A percentile compares a stretch with the other conserved stretches of the same genome.
Conservation (phyloP, 2,797 vertebrate genomes). For the Phrynocephalus guinanensis region DNA sequence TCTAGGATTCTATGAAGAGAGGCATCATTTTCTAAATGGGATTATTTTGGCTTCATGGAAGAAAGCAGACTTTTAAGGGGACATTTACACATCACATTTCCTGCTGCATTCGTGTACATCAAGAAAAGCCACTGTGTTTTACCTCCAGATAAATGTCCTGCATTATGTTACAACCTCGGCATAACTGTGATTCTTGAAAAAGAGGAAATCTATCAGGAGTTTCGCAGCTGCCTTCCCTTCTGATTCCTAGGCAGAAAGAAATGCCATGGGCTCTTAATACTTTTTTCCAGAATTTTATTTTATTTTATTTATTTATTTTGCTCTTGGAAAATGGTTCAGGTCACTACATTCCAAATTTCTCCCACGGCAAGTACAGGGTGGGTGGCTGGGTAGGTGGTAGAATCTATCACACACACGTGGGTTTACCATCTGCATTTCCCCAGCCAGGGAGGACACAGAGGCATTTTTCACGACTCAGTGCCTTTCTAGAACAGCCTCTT, state of each 20-base stretch:
- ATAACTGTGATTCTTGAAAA: too few relatives aligned
- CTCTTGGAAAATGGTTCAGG: not conserved
- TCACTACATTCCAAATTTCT: not conserved
- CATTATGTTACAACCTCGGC: too few relatives aligned
- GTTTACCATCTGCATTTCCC: not conserved
- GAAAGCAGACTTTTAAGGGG: not conserved
- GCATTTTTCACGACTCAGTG: slow-evolving; percentile 22
- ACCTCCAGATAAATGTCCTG: not conserved
- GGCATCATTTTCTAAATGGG: too few relatives aligned
- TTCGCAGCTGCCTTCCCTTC: not conserved
- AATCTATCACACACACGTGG: not conserved
- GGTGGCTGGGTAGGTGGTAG: not conserved
- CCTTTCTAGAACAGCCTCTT: slow-evolving; percentile 18
- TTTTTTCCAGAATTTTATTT: not conserved
- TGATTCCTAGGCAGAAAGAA: not conserved
- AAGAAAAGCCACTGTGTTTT: not conserved
- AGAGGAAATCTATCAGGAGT: not conserved
- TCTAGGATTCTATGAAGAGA: too few relatives aligned
- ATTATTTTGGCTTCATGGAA: too few relatives aligned
- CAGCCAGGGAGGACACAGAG: not conserved
- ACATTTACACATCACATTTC: too few relatives aligned
- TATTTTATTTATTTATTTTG: too few relatives aligned
- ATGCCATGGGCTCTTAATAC: too few relatives aligned
- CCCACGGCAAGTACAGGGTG: not conserved
- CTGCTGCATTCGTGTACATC: not conserved